These are phyloP conservation scores for Seriola quinqueradiata DNA, from an alignment of 2,113 vertebrate species.

Conservation along the genomic window DNA sequence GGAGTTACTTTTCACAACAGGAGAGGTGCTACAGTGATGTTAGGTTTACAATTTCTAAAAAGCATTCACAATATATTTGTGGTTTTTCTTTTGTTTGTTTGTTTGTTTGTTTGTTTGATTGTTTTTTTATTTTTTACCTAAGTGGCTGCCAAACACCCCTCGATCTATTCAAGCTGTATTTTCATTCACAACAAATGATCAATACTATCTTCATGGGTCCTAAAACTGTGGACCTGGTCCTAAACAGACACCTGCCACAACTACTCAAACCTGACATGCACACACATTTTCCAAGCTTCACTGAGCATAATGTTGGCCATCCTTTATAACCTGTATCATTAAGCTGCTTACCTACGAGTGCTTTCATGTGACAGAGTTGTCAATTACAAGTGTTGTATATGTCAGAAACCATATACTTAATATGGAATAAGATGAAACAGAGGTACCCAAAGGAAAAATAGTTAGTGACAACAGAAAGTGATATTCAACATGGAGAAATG, in stretches of 20 bases:
- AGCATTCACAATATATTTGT: background rate
- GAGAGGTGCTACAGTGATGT: background rate
- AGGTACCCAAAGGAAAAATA: too few relatives aligned
- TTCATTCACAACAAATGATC: background rate
- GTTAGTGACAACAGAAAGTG: too few relatives aligned
- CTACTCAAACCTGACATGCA: background rate
- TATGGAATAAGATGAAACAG: too few relatives aligned
- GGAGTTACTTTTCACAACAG: background rate
- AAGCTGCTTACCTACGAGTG: too few relatives aligned
- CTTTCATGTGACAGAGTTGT: background rate
- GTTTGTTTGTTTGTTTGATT: too few relatives aligned
- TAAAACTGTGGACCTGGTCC: background rate
- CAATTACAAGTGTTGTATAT: too few relatives aligned
- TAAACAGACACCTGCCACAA: too few relatives aligned
- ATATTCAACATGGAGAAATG: background rate
- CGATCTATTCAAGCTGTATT: background rate
- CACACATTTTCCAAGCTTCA: background rate
- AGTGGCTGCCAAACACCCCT: background rate
- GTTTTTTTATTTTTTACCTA: background rate
- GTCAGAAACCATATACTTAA: background rate
- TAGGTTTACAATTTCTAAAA: background rate
- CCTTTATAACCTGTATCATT: background rate
- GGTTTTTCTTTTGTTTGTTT: background rate
- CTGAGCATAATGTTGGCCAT: background rate
- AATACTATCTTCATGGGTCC: background rate